Conservation (phyloP, 2,113 vertebrate species). For the Brachyhypopomus gauderio region DNA sequence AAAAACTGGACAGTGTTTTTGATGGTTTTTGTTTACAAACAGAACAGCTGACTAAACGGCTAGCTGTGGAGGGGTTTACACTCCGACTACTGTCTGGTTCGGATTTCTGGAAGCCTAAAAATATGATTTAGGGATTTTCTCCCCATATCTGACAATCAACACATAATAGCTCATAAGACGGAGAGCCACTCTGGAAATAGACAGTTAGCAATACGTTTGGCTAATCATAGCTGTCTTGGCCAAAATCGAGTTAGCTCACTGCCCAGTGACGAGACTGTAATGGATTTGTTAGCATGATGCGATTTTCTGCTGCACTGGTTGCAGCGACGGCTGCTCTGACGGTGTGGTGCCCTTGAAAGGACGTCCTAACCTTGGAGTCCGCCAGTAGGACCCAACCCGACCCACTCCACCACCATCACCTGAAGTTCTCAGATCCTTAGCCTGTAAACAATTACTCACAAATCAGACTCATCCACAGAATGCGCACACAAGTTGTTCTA, state of each 20-base stretch:
- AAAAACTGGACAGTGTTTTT: conserved; percentile 1
- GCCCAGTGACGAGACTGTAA: neutral
- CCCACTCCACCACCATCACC: neutral
- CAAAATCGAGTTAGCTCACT: neutral
- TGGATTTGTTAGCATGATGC: neutral
- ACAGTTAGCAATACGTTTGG: neutral
- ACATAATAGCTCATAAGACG: neutral
- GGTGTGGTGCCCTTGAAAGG: neutral
- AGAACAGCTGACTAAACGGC: neutral
- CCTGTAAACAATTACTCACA: conserved; percentile 45
- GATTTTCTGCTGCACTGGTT: neutral
- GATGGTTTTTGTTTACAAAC: neutral
- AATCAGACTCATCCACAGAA: conserved; percentile 51
- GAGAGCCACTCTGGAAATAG: neutral
- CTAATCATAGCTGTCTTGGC: neutral
- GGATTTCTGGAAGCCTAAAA: conserved; percentile 19
- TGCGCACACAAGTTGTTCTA: conserved; percentile 60
- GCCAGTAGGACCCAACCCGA: conserved; percentile 10
- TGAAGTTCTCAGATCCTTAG: neutral
- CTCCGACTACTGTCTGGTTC: conserved; percentile 30
- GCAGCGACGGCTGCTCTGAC: neutral
- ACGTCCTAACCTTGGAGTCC: neutral
- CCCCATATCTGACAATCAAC: neutral
- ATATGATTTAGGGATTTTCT: neutral
- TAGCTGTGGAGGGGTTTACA: conserved; percentile 2